Conservation (phyloP, 2,797 vertebrate genomes). For the Oceanodroma leucorhoa region DNA sequence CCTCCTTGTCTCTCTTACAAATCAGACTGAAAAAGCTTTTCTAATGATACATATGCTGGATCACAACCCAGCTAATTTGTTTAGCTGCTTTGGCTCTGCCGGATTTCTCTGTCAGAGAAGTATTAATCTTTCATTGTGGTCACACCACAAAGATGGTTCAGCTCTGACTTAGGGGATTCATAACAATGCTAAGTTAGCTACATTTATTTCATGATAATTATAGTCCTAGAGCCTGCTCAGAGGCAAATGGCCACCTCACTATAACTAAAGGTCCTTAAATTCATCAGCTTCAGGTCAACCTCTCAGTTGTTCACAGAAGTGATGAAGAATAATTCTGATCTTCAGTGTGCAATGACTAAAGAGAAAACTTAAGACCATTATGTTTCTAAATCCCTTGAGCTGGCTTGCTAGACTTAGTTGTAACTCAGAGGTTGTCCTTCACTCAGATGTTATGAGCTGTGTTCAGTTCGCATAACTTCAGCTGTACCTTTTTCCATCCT, state of each 20-base stretch:
- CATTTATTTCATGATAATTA: not conserved
- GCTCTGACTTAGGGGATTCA: not conserved
- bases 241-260: not conserved
- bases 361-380: not conserved
- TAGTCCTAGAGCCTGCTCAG: not conserved
- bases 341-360: not conserved
- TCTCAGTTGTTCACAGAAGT: not conserved
- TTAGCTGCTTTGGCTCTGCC: not conserved
- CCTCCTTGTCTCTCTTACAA: not conserved
- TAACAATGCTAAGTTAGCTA: not conserved
- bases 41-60: not conserved
- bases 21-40: not conserved
- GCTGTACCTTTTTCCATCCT: not conserved
- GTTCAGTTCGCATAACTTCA: not conserved
- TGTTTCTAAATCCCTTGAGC: not conserved
- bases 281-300: not conserved
- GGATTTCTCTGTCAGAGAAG: not conserved
- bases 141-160: not conserved
- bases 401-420: not conserved
- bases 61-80: not conserved
- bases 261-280: not conserved
- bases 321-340: not conserved
- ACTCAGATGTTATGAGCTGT: not conserved
- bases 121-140: not conserved
- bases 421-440: not conserved